Percentiles rank a stretch among this genome's conserved stretches.
phyloP scores from a whole-genome alignment of 2,113 vertebrate species.

The Probosciger aterrimus region DNA sequence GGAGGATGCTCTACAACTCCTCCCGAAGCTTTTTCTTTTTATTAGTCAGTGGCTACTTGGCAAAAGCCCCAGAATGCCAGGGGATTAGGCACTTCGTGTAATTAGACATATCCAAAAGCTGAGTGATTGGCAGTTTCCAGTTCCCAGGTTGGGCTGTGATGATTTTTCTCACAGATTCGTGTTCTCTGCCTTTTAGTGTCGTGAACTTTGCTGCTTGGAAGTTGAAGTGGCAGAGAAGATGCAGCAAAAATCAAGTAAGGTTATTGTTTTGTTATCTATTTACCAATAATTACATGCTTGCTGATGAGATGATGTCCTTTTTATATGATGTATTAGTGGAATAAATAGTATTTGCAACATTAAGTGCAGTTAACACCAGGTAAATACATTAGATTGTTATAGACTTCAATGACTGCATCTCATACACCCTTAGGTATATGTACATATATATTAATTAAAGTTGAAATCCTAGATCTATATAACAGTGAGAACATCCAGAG shows the following conservation, averaged over 20 bases:
- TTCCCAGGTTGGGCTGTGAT: neutral
- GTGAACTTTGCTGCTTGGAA: slow-evolving; percentile 75
- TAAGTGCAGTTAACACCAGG: neutral
- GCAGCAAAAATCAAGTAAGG: slow-evolving; percentile 61
- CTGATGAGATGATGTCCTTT: neutral
- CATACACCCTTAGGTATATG: neutral
- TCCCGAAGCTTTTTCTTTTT: neutral
- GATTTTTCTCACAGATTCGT: neutral
- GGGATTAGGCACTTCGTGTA: neutral
- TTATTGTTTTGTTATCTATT: neutral
- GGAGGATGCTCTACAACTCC: neutral
- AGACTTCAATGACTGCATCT: neutral
- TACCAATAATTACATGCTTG: neutral
- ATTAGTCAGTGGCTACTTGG: neutral
- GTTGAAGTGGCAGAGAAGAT: slow-evolving; percentile 63
- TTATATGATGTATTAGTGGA: neutral
- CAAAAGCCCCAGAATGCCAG: neutral
- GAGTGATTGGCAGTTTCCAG: neutral
- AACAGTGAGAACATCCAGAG: neutral
- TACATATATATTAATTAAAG: neutral
- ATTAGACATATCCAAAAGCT: neutral
- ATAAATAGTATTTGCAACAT: neutral
- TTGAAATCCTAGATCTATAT: neutral
- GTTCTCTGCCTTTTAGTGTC: slow-evolving; percentile 58
- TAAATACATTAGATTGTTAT: neutral